Conservation (phyloP, 1,140 invertebrate species). For the Formica exsecta region DNA sequence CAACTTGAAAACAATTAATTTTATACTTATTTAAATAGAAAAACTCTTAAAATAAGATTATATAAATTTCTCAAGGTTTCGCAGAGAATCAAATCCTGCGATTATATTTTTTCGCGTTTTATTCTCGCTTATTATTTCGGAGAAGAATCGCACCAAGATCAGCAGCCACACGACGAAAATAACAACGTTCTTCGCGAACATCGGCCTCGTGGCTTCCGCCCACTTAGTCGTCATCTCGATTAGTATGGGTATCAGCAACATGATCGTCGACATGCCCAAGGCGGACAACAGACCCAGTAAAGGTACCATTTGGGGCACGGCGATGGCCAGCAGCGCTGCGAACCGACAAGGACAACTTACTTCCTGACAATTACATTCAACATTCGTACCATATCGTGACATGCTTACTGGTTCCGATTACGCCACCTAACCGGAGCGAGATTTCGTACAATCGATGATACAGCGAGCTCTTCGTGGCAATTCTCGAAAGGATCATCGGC, state of each 20-base stretch:
- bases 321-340: constrained; percentile 72
- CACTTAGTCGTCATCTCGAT: constrained; percentile 87
- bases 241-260: constrained; percentile 88
- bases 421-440: constrained; percentile 68
- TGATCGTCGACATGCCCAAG: constrained; percentile 73
- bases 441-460: constrained; percentile 42
- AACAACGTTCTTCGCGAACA: constrained; percentile 70
- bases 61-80: neutral
- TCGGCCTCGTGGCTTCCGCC: constrained; percentile 53
- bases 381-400: neutral
- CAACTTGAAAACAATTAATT: neutral
- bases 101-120: neutral
- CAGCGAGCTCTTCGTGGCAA: constrained; percentile 18
- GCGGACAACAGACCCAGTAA: constrained; percentile 75
- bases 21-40: neutral
- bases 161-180: constrained; percentile 72
- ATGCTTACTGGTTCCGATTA: constrained; percentile 69
- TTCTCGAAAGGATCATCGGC: constrained; percentile 70
- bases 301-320: constrained; percentile 75
- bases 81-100: neutral
- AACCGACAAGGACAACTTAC: constrained; percentile 39
- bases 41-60: neutral
- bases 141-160: constrained; percentile 68
- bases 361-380: constrained; percentile 32
- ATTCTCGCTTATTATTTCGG: neutral